A percentile compares a stretch with the other conserved stretches of the same genome.
Evolutionary conservation across 2,888 invertebrate genomes (phyloP).

Genomic region (Tridacna gigas): DNA sequence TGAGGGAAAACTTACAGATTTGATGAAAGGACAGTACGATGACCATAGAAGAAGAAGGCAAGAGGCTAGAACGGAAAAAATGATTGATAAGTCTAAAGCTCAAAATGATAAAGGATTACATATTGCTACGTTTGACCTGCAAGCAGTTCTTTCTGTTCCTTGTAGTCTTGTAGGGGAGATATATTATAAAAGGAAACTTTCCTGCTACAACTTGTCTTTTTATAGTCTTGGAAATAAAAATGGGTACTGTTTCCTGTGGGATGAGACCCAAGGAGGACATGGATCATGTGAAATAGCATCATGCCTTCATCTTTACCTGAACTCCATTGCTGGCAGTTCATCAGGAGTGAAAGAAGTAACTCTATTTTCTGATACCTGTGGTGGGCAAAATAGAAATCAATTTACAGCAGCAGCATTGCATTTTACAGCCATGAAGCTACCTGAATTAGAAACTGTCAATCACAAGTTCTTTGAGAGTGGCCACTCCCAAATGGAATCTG

Average conservation of each 20-base stretch:
- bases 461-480: slow-evolving; percentile 51
- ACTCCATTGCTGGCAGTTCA: neutral
- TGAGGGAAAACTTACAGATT: neutral
- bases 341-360: slow-evolving; percentile 37
- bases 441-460: slow-evolving; percentile 19
- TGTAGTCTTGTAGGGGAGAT: neutral
- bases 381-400: slow-evolving; percentile 54
- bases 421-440: neutral
- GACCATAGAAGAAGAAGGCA: neutral
- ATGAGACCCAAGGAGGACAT: slow-evolving; percentile 27
- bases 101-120: neutral
- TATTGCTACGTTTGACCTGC: neutral
- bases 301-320: too few species aligned
- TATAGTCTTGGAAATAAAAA: slow-evolving; percentile 33
- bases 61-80: neutral
- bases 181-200: neutral
- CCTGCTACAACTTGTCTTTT: slow-evolving; percentile 43
- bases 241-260: slow-evolving; percentile 15
- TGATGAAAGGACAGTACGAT: neutral
- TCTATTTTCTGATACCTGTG: slow-evolving; percentile 44
- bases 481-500: slow-evolving; percentile 58
- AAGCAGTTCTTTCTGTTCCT: neutral
- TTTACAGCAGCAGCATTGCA: slow-evolving; percentile 37
- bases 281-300: slow-evolving; percentile 48
- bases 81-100: neutral